Evolutionary conservation across 2,113 vertebrate species (phyloP), one percentile per base, ranked within the genome.

Genomic region (Thunnus maccoyii): DNA sequence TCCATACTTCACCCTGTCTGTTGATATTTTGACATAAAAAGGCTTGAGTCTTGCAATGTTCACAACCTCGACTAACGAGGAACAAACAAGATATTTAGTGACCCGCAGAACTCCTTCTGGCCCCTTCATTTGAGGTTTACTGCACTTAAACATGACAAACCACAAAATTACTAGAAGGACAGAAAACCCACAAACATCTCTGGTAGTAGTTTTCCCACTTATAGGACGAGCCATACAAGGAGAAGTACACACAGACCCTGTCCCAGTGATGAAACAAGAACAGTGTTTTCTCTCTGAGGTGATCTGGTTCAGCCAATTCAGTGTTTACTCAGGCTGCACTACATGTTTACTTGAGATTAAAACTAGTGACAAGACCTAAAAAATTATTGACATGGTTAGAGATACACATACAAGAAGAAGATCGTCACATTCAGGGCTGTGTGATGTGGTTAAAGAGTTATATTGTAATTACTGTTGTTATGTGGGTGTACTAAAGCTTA

Each of bases 341-440:
- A 77, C 76, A 81, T 91, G 86, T 92, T 94, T 92, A 93, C 76
- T 76, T 3, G 3, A 85, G 83, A 87, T 83, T 65, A 83, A 80
- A 82, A 90, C 80, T 89, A 81, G 86, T 74, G 87, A 89, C 84
- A 82, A 80, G 82, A 67, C 55, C 70, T 14, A 44, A 55, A 72
- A 76, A 88, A 80, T 62, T 90, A 91, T 80, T 65, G 73, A 76
- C 78, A 67, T 62, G 63, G 36, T 76, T 54, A 62, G 51, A 77
- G 82, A 80, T 63, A 70, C 65, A 84, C 81, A 89, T 30, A 69
- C 81, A 91, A 83, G 83, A 56, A 48, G 64, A n/a, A 9, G 36
- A 70, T 62, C 62, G 44, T 64, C 50, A 72, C 22, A 52, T 80
- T 52, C 52, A 32, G 55, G 17, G 25, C 16, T 8, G 15, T 41